Base-by-base conservation (phyloP, 2,888 invertebrate species). In the Brachyptera putata region DNA sequence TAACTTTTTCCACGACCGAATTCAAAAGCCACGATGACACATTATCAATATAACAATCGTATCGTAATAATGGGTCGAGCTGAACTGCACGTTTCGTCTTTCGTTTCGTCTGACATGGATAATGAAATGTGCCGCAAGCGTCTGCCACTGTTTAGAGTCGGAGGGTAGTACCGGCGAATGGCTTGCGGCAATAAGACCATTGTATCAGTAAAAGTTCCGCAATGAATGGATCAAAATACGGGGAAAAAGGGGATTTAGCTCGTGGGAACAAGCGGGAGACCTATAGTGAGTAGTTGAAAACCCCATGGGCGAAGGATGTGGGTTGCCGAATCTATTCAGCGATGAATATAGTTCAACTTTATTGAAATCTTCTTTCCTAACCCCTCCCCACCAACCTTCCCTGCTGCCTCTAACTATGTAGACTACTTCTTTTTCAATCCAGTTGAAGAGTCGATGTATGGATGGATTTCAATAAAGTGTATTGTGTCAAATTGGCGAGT, bases 1-100 rank as follows among this genome's bases (percentile, higher is more conserved):
- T 36, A 53, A 53, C 34, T 21, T 53, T 53, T 53, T 53, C 53
- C 53, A 53, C 14, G n/a, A n/a, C 22, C 34, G 53, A 18, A 16
- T 53, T 36, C 53, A 16, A 21, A 18, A 34, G 36, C 16, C 34
- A n/a, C n/a, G 53, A 36, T 21, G 53, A 53, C 53, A 46, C 53
- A 53, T 53, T 34, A 34, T 22, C 16, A 34, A 3, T 5, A 11
- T 36, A 16, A 36, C 53, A 53, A 53, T 53, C 53, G 36, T 18
- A 36, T 34, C 18, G 36, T 36, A 53, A 53, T 34, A 36, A 18
- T 36, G 21, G 53, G 53, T 16, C 2, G 13, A 36, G 14, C 34
- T 36, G 5, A 7, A 7, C n/a, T 11, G 39, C 39, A 24, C 46
- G 46, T 22, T 22, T 24, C n/a, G 41, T 14, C 2, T n/a, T n/a